These are phyloP conservation scores for Sphaerodactylus townsendi DNA, from an alignment of 2,113 vertebrate species.

Conservation along the genomic window DNA sequence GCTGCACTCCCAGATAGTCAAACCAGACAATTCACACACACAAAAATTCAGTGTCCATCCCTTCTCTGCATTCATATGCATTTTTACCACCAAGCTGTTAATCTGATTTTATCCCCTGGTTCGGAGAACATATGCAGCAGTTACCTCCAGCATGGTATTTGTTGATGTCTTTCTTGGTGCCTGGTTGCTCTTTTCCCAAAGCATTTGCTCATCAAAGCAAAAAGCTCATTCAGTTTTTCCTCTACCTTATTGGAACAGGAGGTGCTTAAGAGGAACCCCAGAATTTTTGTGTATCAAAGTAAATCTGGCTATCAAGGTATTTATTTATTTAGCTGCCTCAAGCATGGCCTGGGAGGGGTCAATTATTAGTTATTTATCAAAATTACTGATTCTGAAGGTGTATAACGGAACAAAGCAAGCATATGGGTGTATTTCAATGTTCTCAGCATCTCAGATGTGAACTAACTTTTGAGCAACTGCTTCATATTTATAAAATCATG, in stretches of 20 bases:
- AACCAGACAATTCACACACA: not conserved
- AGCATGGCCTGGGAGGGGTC: not conserved
- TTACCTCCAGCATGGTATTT: no score
- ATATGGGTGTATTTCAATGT: not conserved
- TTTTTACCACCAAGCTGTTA: no score
- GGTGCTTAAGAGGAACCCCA: no score
- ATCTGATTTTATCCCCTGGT: not conserved
- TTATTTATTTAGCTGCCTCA: no score
- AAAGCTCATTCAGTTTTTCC: not conserved
- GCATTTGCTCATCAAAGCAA: not conserved
- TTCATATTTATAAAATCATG: not conserved
- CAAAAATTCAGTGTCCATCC: not conserved
- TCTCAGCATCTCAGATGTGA: accelerated
- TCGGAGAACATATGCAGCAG: not conserved
- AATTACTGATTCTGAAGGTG: not conserved
- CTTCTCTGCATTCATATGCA: no score
- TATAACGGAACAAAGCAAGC: not conserved
- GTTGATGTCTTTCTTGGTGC: no score
- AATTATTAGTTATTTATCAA: accelerated
- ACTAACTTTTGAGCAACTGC: not conserved
- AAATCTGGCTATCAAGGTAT: no score
- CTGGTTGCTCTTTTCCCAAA: no score
- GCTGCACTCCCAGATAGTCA: not conserved
- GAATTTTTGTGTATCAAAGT: no score
- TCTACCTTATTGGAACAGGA: no score